These are phyloP conservation scores for Neoarius graeffei DNA, from an alignment of 2,113 vertebrate genomes.

Conservation along the genomic window DNA sequence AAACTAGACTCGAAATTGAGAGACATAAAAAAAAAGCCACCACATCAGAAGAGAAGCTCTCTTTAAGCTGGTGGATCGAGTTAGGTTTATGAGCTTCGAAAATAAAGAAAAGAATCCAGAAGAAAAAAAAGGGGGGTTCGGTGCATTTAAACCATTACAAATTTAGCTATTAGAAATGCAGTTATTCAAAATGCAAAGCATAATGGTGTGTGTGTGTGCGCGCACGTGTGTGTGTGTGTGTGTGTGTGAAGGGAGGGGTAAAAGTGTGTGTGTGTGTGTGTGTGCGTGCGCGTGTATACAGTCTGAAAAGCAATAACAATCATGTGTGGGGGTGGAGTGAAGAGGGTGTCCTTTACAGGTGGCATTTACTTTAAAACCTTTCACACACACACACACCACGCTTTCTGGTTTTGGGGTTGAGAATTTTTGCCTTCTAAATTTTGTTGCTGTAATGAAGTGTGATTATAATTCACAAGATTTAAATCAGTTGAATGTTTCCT, in stretches of 20 bases:
- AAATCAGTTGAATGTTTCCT: background rate
- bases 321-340: conserved; percentile 21
- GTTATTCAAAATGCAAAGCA: background rate
- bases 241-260: conserved; percentile 1
- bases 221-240: conserved; percentile 1
- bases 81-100: background rate
- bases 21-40: background rate
- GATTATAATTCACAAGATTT: background rate
- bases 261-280: conserved; percentile 16
- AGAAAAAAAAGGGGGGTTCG: background rate
- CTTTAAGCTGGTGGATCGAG: too few species aligned
- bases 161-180: background rate
- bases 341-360: conserved; percentile 20
- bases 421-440: background rate
- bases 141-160: background rate
- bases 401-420: background rate
- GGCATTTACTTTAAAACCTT: conserved; percentile 4
- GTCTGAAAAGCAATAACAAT: background rate
- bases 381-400: background rate
- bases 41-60: background rate
- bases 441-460: too few species aligned
- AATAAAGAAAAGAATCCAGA: background rate
- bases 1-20: background rate
- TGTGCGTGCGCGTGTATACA: conserved; percentile 49
- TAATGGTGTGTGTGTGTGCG: conserved; percentile 15